Conservation (phyloP, 2,797 vertebrate genomes). For the Aplochiton taeniatus region DNA sequence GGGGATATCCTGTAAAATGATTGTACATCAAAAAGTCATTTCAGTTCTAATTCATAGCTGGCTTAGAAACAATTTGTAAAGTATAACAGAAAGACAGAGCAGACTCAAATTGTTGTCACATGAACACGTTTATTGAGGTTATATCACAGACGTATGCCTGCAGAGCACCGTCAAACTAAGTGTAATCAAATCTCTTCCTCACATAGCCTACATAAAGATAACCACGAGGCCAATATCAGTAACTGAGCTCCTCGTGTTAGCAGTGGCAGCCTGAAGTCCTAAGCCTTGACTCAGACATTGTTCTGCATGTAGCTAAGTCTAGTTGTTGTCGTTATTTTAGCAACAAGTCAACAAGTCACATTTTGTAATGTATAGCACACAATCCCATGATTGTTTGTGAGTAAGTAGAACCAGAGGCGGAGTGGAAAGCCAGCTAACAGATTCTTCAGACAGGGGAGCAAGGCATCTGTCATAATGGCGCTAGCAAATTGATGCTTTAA, state of each 20-base stretch:
- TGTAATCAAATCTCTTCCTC: too few species aligned
- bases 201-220: too few species aligned
- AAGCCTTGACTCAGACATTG: neutral
- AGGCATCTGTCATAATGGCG: constrained; percentile 41
- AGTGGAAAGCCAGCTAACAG: constrained; percentile 29
- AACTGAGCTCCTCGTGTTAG: neutral
- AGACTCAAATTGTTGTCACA: neutral
- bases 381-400: neutral
- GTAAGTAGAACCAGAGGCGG: too few species aligned
- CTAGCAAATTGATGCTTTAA: constrained; percentile 54
- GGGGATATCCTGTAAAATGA: constrained; percentile 16
- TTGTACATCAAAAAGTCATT: neutral
- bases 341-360: neutral
- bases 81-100: neutral
- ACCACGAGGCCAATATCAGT: too few species aligned
- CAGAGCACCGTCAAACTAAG: too few species aligned
- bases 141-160: too few species aligned
- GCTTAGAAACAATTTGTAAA: too few species aligned
- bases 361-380: neutral
- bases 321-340: neutral
- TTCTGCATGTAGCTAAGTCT: neutral
- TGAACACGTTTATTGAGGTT: neutral
- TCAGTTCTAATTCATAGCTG: neutral
- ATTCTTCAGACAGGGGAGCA: constrained; percentile 6
- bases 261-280: neutral